Base-by-base conservation (phyloP, 1,140 invertebrate species). In the Melitaea cinxia region DNA sequence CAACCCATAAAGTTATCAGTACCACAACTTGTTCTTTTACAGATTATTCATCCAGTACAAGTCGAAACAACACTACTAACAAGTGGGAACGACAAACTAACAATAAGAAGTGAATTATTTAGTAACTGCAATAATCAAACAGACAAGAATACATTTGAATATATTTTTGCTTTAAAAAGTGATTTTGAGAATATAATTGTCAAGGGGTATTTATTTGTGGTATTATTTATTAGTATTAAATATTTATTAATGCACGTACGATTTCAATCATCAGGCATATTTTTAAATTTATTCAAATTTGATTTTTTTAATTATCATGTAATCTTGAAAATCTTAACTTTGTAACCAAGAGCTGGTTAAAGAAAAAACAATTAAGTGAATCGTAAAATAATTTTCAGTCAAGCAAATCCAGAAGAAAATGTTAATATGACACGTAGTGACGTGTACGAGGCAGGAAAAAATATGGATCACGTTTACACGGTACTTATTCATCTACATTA, bases 381-480 rank as follows among this genome's bases (percentile, higher is more conserved):
- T 4, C 3, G 1, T n/a, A 6, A 6, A 19, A 17, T 42, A 17
- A 17, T 17, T 42, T 55, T 26, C 42, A 65, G 62, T 12, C 42
- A 65, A 42, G 7, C 55, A 37, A 65, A 57, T 52, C 62, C 62
- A 26, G 54, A 52, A 19, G 12, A 55, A 14, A 5, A 30, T 14
- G 28, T 52, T 4, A 35, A 57, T 39, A 39, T 62, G 14, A 65
- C 54, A 10, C 15, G 39, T 17, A 39, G 15, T 14, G 52, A 49
- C 19, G 42, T 60, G 1, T 42, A 30, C 26, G 52, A 17, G 1
- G 30, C 30, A 28, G 54, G 62, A 19, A 57, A 57, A 23, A 49
- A 21, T 39, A 55, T 65, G 33, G 62, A 65, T 19, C 62, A 65
- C 39, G 26, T 47, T 4, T 60, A 60, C 19, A 60, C 47, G 6